These are phyloP conservation scores for Aphelocoma californica DNA, from an alignment of 2,797 vertebrate genomes.

Conservation along the genomic window DNA sequence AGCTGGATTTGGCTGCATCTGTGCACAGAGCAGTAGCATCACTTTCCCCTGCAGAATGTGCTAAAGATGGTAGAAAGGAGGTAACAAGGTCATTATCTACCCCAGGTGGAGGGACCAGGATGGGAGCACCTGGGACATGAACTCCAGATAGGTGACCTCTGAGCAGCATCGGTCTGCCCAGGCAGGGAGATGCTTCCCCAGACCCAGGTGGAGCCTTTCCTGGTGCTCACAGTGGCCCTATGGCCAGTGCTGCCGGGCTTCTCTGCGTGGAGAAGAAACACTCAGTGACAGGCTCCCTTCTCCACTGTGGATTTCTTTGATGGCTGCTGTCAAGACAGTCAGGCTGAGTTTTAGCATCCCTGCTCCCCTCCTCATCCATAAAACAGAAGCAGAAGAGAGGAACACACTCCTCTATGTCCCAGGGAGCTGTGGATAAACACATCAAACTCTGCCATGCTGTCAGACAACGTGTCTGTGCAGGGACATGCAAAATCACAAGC, in stretches of 20 bases:
- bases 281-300: neutral
- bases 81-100: neutral
- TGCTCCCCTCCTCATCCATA: neutral
- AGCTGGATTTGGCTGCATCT: neutral
- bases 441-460: neutral
- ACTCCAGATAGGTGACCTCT: neutral
- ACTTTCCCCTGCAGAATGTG: neutral
- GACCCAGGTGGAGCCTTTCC: neutral
- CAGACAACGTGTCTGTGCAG: neutral
- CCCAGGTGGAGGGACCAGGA: neutral
- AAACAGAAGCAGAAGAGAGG: neutral
- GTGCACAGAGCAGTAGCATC: neutral
- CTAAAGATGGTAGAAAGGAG: neutral
- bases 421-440: conserved; percentile 10
- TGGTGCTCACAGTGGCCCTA: neutral
- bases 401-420: neutral
- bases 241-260: neutral
- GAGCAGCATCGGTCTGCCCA: neutral
- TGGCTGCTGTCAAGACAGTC: neutral
- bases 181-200: neutral
- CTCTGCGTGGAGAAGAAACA: neutral
- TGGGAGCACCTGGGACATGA: neutral
- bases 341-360: neutral
- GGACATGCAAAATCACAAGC: neutral
- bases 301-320: neutral